These are phyloP conservation scores for Scaptomyza parva DNA, from an alignment of 2,888 invertebrate species.

Conservation along the genomic window DNA sequence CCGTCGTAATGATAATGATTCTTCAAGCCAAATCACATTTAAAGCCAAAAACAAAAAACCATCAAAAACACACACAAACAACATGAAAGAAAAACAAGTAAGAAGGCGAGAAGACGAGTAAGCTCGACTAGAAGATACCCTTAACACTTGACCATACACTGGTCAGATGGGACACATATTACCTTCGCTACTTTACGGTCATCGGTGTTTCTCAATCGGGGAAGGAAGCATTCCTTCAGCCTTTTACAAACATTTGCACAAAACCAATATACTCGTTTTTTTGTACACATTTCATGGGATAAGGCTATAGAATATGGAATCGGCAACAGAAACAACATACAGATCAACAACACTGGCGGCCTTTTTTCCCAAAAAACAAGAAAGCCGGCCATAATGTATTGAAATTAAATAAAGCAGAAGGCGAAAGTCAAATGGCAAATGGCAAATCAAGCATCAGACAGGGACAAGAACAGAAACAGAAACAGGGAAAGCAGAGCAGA, in stretches of 20 bases:
- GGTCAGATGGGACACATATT: too few relatives aligned
- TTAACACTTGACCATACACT: too few relatives aligned
- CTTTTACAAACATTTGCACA: too few relatives aligned
- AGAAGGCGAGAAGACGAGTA: too few relatives aligned
- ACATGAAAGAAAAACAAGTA: not conserved
- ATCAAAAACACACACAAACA: slow-evolving; percentile 20
- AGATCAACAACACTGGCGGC: slow-evolving; percentile 6
- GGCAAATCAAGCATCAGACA: not conserved
- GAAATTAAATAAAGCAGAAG: slow-evolving; percentile 42
- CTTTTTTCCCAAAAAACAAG: not conserved
- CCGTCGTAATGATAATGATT: slow-evolving; percentile 50
- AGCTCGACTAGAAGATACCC: too few relatives aligned
- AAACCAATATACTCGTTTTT: too few relatives aligned
- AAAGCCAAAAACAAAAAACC: slow-evolving; percentile 46
- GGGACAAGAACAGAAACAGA: too few relatives aligned
- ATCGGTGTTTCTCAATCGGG: too few relatives aligned
- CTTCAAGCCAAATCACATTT: slow-evolving; percentile 62
- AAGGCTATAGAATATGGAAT: too few relatives aligned
- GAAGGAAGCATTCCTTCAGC: too few relatives aligned
- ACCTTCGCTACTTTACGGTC: too few relatives aligned
- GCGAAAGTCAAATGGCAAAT: slow-evolving; percentile 5
- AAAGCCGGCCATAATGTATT: slow-evolving; percentile 41
- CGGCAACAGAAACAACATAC: slow-evolving; percentile 24
- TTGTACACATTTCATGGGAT: too few relatives aligned
- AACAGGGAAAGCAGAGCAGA: slow-evolving; percentile 15